Evolutionary conservation across 2,888 invertebrate species (phyloP), one percentile per base, ranked within the genome.

Genomic region (Melanophora roralis): DNA sequence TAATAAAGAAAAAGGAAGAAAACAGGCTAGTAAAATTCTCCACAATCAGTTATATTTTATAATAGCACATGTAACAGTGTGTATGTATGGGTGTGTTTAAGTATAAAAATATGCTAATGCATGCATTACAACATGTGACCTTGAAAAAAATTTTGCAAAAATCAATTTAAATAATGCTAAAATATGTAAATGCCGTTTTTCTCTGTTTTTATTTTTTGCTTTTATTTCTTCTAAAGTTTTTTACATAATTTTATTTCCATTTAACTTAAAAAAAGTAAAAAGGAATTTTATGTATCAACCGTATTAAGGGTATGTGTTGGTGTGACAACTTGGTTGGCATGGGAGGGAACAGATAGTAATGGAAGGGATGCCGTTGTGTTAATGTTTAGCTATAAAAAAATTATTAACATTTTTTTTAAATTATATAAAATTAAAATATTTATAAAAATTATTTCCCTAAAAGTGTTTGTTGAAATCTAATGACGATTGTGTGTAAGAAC

Each of bases 101-200:
- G 36, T 38, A 19, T 32, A 14, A 51, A 11, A 16, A 6, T 79
- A 55, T 60, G 65, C 59, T 67, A 76, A 88, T 87, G 83, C 86
- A 86, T 85, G 87, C 87, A 86, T 68, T 76, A 80, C 76, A 85
- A 84, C 86, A 71, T 83, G 83, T 85, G 87, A 87, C 87, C 87
- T 88, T 87, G 88, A 87, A 88, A 87, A n/a, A 87, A 87, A 86
- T 88, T 87, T 88, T 87, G 88, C 87, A 87, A 86, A 79, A 88
- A 86, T 86, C 86, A 83, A 85, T 87, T 88, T 86, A 85, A 88
- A 86, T 76, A 83, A 84, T 76, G 73, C 55, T 78, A 82, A 82
- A 77, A 77, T 74, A 80, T 73, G 73, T 71, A 79, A 75, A 72
- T 19, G 55, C 8, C 45, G 8, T 65, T 47, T 53, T 49, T 45